Evolutionary conservation across 2,888 invertebrate genomes (phyloP).

Genomic region (Anagyrus pseudococci): DNA sequence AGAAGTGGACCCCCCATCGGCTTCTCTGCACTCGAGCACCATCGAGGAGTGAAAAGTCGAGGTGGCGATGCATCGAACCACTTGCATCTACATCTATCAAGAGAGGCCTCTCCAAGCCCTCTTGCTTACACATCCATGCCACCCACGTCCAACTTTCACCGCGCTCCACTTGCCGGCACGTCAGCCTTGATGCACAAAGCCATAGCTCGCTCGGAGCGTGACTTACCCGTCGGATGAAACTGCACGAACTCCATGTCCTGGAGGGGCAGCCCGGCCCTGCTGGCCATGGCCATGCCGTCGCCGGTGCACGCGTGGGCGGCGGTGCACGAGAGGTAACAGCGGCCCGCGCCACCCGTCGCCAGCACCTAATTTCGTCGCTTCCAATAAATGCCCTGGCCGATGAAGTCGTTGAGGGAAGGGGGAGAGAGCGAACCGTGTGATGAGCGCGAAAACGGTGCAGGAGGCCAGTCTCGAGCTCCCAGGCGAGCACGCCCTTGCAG

Average conservation of each 20-base stretch:
- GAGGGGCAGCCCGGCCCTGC: conserved; percentile 89
- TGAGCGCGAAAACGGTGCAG: conserved; percentile 72
- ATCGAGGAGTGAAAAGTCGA: too few species aligned
- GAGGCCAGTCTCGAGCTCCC: conserved; percentile 74
- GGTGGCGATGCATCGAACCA: too few species aligned
- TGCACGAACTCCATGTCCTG: conserved; percentile 99
- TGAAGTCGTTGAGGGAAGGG: not conserved
- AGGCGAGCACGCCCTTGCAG: conserved; percentile 70
- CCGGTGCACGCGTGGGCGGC: conserved; percentile 98
- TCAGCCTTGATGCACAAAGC: too few species aligned
- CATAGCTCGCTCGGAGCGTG: too few species aligned
- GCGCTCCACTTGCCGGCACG: too few species aligned
- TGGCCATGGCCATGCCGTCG: conserved; percentile 94
- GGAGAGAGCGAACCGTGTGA: conserved; percentile 52
- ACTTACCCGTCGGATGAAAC: conserved; percentile 93
- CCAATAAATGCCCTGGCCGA: not conserved
- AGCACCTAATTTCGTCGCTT: conserved; percentile 43
- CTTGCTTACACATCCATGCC: too few species aligned
- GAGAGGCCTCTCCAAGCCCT: too few species aligned
- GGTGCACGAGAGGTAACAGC: conserved; percentile 92
- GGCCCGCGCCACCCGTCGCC: conserved; percentile 53
- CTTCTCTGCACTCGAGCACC: too few species aligned
- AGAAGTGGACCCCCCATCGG: too few species aligned
- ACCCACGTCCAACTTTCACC: too few species aligned
- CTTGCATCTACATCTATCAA: too few species aligned